A percentile compares a stretch with the other conserved stretches of the same genome.
These are phyloP conservation scores for Anas georgica DNA, from an alignment of 2,797 vertebrate species.

Conservation along the genomic window DNA sequence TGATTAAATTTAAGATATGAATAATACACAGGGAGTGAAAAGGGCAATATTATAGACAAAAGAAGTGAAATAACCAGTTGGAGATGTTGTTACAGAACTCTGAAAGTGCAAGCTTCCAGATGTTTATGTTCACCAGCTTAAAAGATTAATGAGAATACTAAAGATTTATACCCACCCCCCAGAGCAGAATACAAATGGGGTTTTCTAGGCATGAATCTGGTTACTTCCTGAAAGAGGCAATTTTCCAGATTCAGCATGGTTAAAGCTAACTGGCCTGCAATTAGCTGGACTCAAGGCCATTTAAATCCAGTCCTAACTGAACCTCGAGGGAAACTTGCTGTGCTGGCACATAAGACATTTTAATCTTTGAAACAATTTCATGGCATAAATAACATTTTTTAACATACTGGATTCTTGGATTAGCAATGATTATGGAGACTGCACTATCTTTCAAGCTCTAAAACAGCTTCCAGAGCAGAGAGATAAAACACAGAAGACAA, in stretches of 20 bases:
- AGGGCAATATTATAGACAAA: conserved; percentile 60
- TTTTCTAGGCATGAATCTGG: conserved; percentile 46
- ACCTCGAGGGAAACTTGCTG: conserved; percentile 33
- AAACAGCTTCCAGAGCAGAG: neutral
- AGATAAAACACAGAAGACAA: neutral
- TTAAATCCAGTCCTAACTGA: conserved; percentile 17
- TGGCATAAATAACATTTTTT: conserved; percentile 32
- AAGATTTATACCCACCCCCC: conserved; percentile 58
- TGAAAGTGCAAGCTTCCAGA: conserved; percentile 58
- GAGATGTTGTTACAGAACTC: conserved; percentile 58
- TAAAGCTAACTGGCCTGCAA: conserved; percentile 56
- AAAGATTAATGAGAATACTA: conserved; percentile 66
- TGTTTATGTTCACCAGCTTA: conserved; percentile 56
- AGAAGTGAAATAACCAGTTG: conserved; percentile 57
- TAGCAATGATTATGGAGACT: neutral
- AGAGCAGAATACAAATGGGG: conserved; percentile 48
- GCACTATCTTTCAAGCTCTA: neutral
- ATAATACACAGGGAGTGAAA: conserved; percentile 74
- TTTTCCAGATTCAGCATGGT: conserved; percentile 39
- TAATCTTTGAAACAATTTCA: conserved; percentile 32
- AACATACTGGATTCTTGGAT: neutral
- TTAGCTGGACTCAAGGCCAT: conserved; percentile 40
- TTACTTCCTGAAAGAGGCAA: conserved; percentile 38
- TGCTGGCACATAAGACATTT: conserved; percentile 3
- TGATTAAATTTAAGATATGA: conserved; percentile 80